A percentile compares a stretch with the other conserved stretches of the same genome.
Conservation (phyloP, 2,113 vertebrate genomes). For the Naja naja region DNA sequence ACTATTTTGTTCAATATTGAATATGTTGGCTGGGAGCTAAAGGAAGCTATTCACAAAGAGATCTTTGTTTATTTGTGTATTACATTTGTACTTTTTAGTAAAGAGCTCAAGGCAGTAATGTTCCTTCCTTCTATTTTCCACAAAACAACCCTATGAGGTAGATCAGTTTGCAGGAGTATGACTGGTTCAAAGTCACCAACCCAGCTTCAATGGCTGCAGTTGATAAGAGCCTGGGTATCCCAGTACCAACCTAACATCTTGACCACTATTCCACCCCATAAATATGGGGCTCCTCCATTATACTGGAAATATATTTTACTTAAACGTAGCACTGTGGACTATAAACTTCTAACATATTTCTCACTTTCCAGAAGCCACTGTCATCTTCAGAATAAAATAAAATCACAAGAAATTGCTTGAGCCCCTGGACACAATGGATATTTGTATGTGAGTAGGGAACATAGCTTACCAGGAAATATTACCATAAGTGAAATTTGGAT, state of each 20-base stretch:
- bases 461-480: neutral
- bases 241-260: neutral
- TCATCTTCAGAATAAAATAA: neutral
- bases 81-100: neutral
- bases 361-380: neutral
- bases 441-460: neutral
- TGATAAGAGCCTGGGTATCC: neutral
- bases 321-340: neutral
- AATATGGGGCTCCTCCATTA: neutral
- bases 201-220: neutral
- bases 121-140: neutral
- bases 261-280: neutral
- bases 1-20: neutral
- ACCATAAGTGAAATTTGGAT: neutral
- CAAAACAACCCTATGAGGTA: neutral
- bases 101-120: neutral
- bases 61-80: neutral
- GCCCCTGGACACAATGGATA: neutral
- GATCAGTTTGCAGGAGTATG: neutral
- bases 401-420: neutral
- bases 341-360: neutral
- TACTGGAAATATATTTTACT: neutral
- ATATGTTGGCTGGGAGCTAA: neutral
- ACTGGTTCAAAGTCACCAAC: neutral
- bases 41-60: neutral